Percentiles rank a stretch among this genome's conserved stretches.
phyloP scores from a whole-genome alignment of 2,888 invertebrate genomes.

The Salticus scenicus region DNA sequence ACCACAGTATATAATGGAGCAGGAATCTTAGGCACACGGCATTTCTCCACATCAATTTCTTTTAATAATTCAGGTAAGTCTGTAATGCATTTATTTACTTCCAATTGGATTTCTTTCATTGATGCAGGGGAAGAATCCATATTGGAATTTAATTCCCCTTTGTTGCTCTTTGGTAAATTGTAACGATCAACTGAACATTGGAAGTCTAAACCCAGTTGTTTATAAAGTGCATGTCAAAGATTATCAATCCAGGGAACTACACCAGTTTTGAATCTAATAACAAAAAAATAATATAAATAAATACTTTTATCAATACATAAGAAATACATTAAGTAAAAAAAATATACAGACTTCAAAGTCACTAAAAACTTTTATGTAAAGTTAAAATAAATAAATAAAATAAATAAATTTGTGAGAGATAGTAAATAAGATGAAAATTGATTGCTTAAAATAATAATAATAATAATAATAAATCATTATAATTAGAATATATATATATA shows the following conservation, averaged over 20 bases:
- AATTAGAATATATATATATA: too few relatives aligned
- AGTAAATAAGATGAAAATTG: too few relatives aligned
- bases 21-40: conserved; percentile 35
- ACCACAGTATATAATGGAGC: neutral
- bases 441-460: too few relatives aligned
- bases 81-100: neutral
- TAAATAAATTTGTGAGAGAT: too few relatives aligned
- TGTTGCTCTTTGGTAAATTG: neutral
- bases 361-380: too few relatives aligned
- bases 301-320: too few relatives aligned
- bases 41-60: conserved; percentile 24
- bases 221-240: conserved; percentile 75
- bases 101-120: neutral
- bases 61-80: conserved; percentile 6
- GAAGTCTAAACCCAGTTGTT: conserved; percentile 59
- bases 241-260: conserved; percentile 79
- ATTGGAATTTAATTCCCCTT: neutral
- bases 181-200: neutral
- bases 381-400: too few relatives aligned
- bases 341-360: too few relatives aligned
- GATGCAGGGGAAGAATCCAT: neutral
- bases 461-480: too few relatives aligned
- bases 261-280: conserved; percentile 77
- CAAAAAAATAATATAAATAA: too few relatives aligned
- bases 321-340: too few relatives aligned